Evolutionary conservation across 2,797 vertebrate genomes (phyloP).

Genomic region (Liasis olivaceus): DNA sequence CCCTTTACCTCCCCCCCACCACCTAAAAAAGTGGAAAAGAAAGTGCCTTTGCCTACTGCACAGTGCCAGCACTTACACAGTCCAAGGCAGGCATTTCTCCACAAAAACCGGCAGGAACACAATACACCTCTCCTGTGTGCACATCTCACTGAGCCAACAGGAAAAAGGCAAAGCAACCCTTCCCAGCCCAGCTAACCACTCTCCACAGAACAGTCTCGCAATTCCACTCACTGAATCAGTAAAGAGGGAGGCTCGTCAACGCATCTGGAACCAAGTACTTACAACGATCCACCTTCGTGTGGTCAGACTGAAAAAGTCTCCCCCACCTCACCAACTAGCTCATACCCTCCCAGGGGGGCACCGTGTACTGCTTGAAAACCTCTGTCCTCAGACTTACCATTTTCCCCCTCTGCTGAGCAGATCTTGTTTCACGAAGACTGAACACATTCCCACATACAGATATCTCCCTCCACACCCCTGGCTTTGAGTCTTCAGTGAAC

Average conservation of each 20-base stretch:
- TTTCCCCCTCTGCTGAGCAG: slow-evolving; percentile 95
- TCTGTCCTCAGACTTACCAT: slow-evolving; percentile 80
- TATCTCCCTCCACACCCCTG: slow-evolving; percentile 98
- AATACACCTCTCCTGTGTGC: background rate
- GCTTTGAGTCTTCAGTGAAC: slow-evolving; percentile 96
- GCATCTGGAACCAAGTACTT: background rate
- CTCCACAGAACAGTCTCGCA: background rate
- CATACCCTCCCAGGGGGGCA: background rate
- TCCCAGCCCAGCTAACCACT: background rate
- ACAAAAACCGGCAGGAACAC: background rate
- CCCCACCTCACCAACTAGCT: background rate
- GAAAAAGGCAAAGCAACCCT: background rate
- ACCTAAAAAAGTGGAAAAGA: background rate
- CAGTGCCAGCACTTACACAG: background rate
- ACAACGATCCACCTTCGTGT: background rate
- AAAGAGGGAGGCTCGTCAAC: background rate
- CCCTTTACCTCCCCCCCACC: background rate
- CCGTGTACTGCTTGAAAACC: background rate
- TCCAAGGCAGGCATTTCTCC: background rate
- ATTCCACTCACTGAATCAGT: background rate
- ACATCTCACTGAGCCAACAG: background rate
- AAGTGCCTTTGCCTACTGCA: background rate
- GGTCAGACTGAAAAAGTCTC: background rate
- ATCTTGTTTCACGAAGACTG: slow-evolving; percentile 94
- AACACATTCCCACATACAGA: slow-evolving; percentile 97